Percentiles rank a stretch among this genome's conserved stretches.
Conservation (phyloP, 2,888 invertebrate species). For the Cataglyphis rosenhaueri region DNA sequence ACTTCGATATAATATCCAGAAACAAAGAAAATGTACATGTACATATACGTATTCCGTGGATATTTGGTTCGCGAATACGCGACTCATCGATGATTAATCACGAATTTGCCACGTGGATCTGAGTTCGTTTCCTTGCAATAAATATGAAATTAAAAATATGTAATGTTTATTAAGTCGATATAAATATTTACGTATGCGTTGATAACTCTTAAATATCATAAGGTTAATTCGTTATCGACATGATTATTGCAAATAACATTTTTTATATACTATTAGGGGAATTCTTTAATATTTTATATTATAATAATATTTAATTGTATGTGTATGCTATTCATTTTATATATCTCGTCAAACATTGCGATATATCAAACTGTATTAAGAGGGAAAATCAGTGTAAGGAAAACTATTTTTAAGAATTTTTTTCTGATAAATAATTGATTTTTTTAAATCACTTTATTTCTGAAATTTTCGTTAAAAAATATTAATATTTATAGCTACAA, state of each 20-base stretch:
- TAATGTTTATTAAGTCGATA: neutral
- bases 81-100: conserved; percentile 37
- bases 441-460: no score
- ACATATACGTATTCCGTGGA: neutral
- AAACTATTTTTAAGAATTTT: no score
- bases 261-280: neutral
- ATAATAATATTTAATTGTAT: neutral
- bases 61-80: neutral
- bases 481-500: no score
- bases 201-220: neutral
- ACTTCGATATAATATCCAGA: conserved; percentile 42
- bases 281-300: neutral
- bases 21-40: conserved; percentile 19
- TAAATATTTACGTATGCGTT: neutral
- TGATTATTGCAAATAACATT: neutral
- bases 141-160: conserved; percentile 18
- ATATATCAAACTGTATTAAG: neutral
- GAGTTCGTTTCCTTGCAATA: neutral
- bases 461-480: no score
- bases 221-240: conserved; percentile 12
- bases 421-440: no score
- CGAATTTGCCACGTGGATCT: conserved; percentile 30
- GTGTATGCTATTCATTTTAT: neutral
- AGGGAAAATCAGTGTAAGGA: no score
- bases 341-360: neutral